Base-by-base conservation (phyloP, 2,113 vertebrate genomes). In the Pelusios castaneus region DNA sequence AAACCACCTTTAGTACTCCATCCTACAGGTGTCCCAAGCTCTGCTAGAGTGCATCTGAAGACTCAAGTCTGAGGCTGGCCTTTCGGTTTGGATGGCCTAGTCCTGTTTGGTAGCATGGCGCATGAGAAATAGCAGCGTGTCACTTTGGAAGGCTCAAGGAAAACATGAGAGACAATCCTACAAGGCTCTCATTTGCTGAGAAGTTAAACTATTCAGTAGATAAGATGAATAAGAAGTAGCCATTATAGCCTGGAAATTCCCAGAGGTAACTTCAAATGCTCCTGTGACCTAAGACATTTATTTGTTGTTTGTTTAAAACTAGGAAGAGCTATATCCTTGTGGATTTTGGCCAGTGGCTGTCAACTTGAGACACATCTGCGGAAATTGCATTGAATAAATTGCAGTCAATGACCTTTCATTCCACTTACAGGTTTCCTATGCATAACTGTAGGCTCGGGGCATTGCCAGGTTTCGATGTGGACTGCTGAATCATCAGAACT, bases 401-500 rank as follows among this genome's bases (percentile, higher is more conserved):
- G n/a, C 1, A 85, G 56, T 51, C 80, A 90, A n/a, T 12, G 56
- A 84, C 19, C 49, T 24, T n/a, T 91, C 24, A 19, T 16, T 31
- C 10, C 91, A 54, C 85, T 95, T 85, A 88, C 17, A 27, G 19
- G 3, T 11, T 87, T 22, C 31, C 92, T 73, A 85, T 86, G 83
- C 29, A 80, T 49, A 58, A 88, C 51, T 73, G 75, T 3, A 43
- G 38, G 41, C 73, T 87, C 85, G 88, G 90, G 87, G 83, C 55
- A 73, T 58, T 14, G 73, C 9, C 2, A 55, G 75, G 90, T 97
- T 96, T 94, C 77, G 0, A 8, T 94, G 63, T 47, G 93, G 52
- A 14, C 1, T 77, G 14, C 93, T 89, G 41, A 95, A 90, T 56
- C 94, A 80, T 19, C 90, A 94, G 8, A 85, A 85, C 94, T 84